Percentiles rank a stretch among this genome's conserved stretches.
phyloP scores from a whole-genome alignment of 2,797 vertebrate genomes.

The Buphagus erythrorhynchus region DNA sequence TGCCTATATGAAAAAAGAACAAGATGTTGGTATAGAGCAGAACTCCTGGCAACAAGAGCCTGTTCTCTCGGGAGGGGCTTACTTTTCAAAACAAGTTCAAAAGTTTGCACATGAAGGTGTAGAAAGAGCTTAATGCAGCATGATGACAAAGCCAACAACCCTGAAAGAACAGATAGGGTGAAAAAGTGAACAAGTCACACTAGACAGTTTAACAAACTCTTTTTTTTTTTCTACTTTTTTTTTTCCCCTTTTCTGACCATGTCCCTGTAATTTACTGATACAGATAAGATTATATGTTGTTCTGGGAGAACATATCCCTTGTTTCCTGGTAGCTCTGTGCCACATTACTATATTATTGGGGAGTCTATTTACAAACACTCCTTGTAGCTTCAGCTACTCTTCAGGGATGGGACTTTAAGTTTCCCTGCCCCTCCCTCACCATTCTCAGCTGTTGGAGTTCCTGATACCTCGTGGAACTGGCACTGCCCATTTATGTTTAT shows the following conservation, averaged over 20 bases:
- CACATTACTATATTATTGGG: neutral
- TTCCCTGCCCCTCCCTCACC: neutral
- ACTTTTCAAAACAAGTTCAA: neutral
- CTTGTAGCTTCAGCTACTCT: neutral
- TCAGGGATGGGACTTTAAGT: neutral
- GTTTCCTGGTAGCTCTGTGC: neutral
- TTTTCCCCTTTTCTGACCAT: rapidly evolving
- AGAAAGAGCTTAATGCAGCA: neutral
- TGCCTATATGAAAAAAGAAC: neutral
- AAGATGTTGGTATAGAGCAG: neutral
- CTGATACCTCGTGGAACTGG: neutral
- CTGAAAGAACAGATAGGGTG: neutral
- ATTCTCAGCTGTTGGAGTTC: neutral
- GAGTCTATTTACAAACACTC: neutral
- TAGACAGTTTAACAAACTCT: neutral
- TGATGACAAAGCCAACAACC: neutral
- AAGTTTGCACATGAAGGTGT: neutral
- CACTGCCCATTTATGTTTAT: neutral
- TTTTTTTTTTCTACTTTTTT: neutral
- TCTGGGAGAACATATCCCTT: neutral
- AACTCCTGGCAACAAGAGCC: neutral
- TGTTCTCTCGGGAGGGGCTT: neutral
- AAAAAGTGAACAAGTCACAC: neutral
- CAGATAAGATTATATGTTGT: neutral
- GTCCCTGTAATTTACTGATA: neutral